Evolutionary conservation across 2,888 invertebrate species (phyloP).

Genomic region (Lasioglossum morio): DNA sequence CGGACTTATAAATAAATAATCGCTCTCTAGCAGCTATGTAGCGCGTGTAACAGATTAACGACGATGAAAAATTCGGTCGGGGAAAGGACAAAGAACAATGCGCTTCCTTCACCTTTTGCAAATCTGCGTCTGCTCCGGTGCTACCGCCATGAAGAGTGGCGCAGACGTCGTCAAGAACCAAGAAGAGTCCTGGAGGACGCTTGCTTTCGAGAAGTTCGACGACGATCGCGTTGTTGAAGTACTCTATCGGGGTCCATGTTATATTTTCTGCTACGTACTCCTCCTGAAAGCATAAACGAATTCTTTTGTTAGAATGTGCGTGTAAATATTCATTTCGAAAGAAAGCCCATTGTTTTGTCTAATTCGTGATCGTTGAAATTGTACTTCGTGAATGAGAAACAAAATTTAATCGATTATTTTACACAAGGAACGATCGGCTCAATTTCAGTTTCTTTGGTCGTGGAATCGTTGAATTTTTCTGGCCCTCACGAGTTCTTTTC

Average conservation of each 20-base stretch:
- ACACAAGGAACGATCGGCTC: too few relatives aligned
- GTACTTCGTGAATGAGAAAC: too few relatives aligned
- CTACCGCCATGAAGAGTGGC: constrained; percentile 89
- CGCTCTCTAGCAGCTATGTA: not conserved
- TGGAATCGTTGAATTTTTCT: too few relatives aligned
- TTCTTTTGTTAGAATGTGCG: not conserved
- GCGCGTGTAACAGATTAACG: not conserved
- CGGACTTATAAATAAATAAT: not conserved
- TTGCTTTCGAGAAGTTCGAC: constrained; percentile 89
- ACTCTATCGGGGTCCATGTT: constrained; percentile 89
- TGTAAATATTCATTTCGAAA: too few relatives aligned
- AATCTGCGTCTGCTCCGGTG: constrained; percentile 87
- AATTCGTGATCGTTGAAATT: too few relatives aligned
- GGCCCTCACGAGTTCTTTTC: too few relatives aligned
- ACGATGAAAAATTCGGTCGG: not conserved
- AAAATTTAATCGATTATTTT: too few relatives aligned
- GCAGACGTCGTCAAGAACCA: constrained; percentile 89
- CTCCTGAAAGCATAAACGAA: constrained; percentile 84
- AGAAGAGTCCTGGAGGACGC: constrained; percentile 88
- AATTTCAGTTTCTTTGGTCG: too few relatives aligned
- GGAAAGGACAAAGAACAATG: not conserved
- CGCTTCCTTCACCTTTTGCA: constrained; percentile 84
- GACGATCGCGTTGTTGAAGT: constrained; percentile 89
- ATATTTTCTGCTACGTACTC: constrained; percentile 89
- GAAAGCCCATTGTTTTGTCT: too few relatives aligned